Percentiles rank a stretch among this genome's conserved stretches.
Conservation (phyloP, 2,113 vertebrate genomes). For the Cyphomyrus discorhynchus region DNA sequence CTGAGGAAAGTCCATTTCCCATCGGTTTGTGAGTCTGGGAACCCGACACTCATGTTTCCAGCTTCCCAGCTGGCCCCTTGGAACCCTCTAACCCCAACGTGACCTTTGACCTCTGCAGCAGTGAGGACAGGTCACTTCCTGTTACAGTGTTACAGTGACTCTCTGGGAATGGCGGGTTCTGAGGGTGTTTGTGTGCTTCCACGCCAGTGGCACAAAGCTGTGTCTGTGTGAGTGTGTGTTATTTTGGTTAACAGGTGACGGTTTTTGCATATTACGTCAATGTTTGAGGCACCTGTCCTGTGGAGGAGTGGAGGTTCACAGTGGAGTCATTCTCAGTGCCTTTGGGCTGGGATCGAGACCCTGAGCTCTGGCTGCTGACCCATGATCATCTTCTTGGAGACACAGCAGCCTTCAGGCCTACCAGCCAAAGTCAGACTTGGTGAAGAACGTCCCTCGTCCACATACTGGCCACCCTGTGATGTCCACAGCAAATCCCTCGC, state of each 20-base stretch:
- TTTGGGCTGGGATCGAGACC: neutral
- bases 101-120: neutral
- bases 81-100: neutral
- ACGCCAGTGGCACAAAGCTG: neutral
- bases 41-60: neutral
- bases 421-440: neutral
- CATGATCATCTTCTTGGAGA: neutral
- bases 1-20: neutral
- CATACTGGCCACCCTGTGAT: neutral
- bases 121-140: neutral
- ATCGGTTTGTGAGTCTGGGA: neutral
- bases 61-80: neutral
- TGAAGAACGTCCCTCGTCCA: neutral
- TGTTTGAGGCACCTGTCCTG: neutral
- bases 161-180: neutral
- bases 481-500: neutral
- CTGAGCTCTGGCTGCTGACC: neutral
- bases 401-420: neutral
- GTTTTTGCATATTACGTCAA: neutral
- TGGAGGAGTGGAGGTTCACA: neutral
- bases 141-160: neutral
- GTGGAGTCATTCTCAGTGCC: neutral
- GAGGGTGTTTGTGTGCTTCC: neutral
- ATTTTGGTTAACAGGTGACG: neutral
- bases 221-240: neutral